Percentiles rank a stretch among this genome's conserved stretches.
Evolutionary conservation across 2,797 vertebrate species (phyloP).

Genomic region (Corythornis leucogaster): DNA sequence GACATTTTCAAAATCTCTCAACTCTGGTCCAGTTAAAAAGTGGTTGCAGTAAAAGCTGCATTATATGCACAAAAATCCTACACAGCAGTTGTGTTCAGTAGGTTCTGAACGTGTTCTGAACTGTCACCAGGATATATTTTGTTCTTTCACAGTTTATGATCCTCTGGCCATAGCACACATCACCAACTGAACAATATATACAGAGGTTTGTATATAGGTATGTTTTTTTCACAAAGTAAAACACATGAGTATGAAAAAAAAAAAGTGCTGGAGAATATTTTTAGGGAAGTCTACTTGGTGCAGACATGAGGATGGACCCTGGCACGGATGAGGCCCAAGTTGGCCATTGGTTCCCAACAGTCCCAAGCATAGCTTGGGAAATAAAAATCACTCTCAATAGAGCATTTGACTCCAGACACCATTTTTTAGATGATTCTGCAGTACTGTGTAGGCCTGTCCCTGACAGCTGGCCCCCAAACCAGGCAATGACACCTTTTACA

Average conservation of each 20-base stretch:
- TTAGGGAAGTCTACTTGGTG: background rate
- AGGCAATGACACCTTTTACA: background rate
- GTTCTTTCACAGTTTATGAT: background rate
- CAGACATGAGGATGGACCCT: background rate
- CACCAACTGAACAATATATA: background rate
- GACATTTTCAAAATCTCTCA: background rate
- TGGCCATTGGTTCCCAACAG: accelerated
- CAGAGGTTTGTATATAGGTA: background rate
- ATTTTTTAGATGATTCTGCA: background rate
- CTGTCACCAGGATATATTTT: background rate
- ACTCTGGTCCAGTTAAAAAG: background rate
- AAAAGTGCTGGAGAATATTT: background rate
- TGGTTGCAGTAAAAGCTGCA: background rate
- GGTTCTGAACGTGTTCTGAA: background rate
- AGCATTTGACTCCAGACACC: background rate
- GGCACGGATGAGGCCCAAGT: background rate
- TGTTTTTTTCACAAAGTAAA: background rate
- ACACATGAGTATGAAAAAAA: background rate
- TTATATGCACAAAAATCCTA: background rate
- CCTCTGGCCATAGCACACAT: background rate
- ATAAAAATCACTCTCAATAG: background rate
- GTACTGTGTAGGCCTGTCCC: accelerated
- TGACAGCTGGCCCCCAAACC: background rate
- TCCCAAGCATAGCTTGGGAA: background rate
- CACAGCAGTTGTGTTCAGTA: background rate